These are phyloP conservation scores for Azemiops feae DNA, from an alignment of 2,113 vertebrate species.

Conservation along the genomic window DNA sequence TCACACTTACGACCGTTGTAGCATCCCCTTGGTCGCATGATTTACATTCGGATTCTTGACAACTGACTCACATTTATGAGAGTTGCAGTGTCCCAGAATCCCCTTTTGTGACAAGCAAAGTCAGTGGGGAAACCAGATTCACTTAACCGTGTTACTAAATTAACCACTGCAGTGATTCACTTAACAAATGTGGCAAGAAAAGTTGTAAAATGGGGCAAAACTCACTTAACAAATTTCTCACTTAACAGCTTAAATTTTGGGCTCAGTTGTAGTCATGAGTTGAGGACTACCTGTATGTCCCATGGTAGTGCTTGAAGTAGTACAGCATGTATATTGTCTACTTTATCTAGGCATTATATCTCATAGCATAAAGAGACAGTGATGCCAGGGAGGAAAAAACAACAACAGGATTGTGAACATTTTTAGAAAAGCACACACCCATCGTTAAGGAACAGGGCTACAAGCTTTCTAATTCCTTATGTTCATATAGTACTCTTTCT, in stretches of 20 bases:
- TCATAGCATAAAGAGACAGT: not conserved
- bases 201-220: not conserved
- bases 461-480: not conserved
- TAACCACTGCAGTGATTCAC: not conserved
- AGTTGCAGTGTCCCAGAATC: not conserved
- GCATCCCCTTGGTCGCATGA: not conserved
- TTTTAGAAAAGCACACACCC: not conserved
- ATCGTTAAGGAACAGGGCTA: not conserved
- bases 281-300: not conserved
- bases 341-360: not conserved
- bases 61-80: not conserved
- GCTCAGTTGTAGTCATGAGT: not conserved
- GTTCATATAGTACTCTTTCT: not conserved
- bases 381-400: not conserved
- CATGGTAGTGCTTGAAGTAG: not conserved
- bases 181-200: not conserved
- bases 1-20: not conserved
- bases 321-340: not conserved
- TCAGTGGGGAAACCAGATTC: not conserved
- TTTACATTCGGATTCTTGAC: not conserved
- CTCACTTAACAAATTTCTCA: not conserved
- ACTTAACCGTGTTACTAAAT: not conserved
- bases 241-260: not conserved
- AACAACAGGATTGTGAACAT: not conserved
- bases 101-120: not conserved